Percentiles rank a stretch among this genome's conserved stretches.
phyloP scores from a whole-genome alignment of 2,113 vertebrate genomes.

The Passer montanus region DNA sequence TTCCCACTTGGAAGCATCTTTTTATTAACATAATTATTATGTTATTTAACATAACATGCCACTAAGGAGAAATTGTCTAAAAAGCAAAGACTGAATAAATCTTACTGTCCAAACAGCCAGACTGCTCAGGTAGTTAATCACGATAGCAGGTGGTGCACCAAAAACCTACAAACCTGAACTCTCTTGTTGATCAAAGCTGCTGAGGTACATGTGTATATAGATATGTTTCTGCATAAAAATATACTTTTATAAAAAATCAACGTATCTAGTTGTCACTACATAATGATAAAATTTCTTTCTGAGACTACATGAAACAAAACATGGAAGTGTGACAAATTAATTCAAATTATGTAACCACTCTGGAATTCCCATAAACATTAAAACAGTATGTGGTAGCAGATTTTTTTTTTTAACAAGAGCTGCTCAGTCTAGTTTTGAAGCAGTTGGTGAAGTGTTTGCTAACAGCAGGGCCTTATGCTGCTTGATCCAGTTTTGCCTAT shows the following conservation, averaged over 20 bases:
- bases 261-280: background rate
- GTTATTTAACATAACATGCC: background rate
- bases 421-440: conserved; percentile 6
- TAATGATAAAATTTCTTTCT: background rate
- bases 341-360: background rate
- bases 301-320: background rate
- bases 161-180: background rate
- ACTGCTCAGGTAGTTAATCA: background rate
- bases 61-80: background rate
- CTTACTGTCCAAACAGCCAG: background rate
- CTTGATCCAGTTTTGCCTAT: background rate
- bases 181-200: background rate
- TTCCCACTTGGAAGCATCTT: background rate
- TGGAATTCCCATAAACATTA: conserved; percentile 15
- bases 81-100: background rate
- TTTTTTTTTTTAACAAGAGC: background rate
- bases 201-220: background rate
- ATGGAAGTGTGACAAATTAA: background rate
- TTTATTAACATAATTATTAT: background rate
- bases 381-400: background rate
- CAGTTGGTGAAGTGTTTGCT: background rate
- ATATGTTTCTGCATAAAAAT: no score
- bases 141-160: background rate
- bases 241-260: background rate
- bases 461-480: background rate